Percentiles rank a stretch among this genome's conserved stretches.
Evolutionary conservation across 1,140 invertebrate species (phyloP).

Genomic region (Drosophila triauraria): DNA sequence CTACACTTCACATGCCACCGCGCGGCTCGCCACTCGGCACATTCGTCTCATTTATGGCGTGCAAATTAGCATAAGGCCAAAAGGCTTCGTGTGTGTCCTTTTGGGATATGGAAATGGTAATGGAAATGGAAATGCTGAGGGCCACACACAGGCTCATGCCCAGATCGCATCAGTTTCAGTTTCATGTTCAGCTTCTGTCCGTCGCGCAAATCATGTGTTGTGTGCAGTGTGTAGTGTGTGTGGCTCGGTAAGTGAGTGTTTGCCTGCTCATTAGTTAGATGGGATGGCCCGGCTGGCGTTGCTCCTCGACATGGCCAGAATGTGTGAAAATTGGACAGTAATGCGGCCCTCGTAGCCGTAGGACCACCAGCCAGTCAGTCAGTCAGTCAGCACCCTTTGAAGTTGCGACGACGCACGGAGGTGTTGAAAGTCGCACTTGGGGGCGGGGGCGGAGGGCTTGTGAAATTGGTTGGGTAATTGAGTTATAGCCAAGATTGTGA

Average conservation of each 20-base stretch:
- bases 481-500: constrained; percentile 32
- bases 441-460: constrained; percentile 4
- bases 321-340: constrained; percentile 79
- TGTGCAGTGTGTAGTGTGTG: constrained; percentile 8
- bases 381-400: constrained; percentile 54
- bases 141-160: constrained; percentile 5
- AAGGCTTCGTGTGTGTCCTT: constrained; percentile 78
- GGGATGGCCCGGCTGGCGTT: constrained; percentile 4
- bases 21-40: constrained; percentile 71
- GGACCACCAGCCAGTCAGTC: constrained; percentile 4
- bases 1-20: constrained; percentile 46
- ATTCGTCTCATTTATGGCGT: constrained; percentile 83
- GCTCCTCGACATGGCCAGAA: constrained; percentile 44
- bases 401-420: constrained; percentile 43
- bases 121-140: constrained; percentile 17
- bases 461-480: constrained; percentile 49
- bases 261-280: constrained; percentile 64
- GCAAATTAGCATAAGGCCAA: constrained; percentile 78
- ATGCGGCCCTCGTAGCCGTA: constrained; percentile 33
- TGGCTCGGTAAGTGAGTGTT: constrained; percentile 46
- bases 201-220: constrained; percentile 22
- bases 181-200: constrained; percentile 26
- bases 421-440: constrained; percentile 58
- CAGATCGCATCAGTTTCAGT: constrained; percentile 44
- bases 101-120: constrained; percentile 17